phyloP scores from a whole-genome alignment of 2,113 vertebrate genomes.

The Xiphophorus maculatus region DNA sequence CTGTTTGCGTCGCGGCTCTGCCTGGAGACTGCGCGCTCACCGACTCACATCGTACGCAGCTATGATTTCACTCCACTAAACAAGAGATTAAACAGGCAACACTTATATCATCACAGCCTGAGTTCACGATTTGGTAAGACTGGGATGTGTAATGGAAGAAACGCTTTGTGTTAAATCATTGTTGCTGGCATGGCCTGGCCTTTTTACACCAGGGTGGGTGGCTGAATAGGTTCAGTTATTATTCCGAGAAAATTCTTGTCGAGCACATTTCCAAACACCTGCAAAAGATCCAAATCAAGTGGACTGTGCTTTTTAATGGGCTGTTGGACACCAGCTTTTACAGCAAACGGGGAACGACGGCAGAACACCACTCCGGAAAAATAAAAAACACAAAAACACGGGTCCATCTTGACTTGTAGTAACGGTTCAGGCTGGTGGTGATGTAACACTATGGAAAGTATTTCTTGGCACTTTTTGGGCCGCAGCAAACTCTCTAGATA shows the following conservation, averaged over 20 bases:
- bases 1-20: conserved; percentile 37
- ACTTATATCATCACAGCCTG: conserved; percentile 4
- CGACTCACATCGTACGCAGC: conserved; percentile 14
- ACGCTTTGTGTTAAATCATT: neutral
- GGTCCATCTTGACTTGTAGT: too few relatives aligned
- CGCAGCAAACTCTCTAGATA: too few relatives aligned
- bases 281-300: neutral
- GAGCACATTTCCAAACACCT: neutral
- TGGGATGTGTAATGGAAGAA: neutral
- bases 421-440: too few relatives aligned
- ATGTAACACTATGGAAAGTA: too few relatives aligned
- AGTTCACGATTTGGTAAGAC: neutral
- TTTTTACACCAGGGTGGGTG: conserved; percentile 2
- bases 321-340: neutral
- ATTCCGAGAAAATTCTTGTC: neutral
- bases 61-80: conserved; percentile 36
- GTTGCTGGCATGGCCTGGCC: neutral
- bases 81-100: conserved; percentile 13
- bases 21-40: conserved; percentile 14
- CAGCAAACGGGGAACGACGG: too few relatives aligned
- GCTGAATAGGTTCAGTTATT: neutral
- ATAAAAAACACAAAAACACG: too few relatives aligned
- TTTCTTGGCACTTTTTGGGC: too few relatives aligned
- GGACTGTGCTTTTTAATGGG: neutral
- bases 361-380: too few relatives aligned